Base-by-base conservation (phyloP, 2,888 invertebrate species). In the Nemotelus nigrinus region DNA sequence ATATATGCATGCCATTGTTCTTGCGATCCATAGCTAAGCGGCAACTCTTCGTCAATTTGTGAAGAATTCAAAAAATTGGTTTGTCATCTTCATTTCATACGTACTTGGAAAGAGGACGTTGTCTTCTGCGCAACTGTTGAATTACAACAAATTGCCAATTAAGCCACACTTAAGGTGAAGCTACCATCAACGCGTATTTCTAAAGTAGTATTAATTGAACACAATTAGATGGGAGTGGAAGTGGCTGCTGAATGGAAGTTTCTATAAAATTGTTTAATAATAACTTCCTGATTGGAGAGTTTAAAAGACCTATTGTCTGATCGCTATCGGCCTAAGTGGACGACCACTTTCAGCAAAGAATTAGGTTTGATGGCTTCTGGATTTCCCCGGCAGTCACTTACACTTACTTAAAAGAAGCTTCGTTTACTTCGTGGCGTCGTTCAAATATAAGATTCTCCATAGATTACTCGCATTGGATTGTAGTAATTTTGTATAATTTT, bases 151-250 rank as follows among this genome's bases (percentile, higher is more conserved):
- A 74, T 74, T 74, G 74, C 74, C 74, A 74, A 74, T 74, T 74
- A 74, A 50, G 47, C 45, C 39, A 7, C 74, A 74, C 74, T 74
- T 74, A 63, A 74, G 74, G 60, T 74, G 48, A 25, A 60, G 47
- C 50, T 41, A 43, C 7, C 41, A 53, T 70, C 55, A 55, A 43
- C 74, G 4, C 44, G 25, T 57, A 63, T 48, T 45, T 74, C 41
- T 48, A 60, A 74, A 63, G 53, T 63, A 63, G 48, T 55, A 60
- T 63, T 74, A 63, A 74, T 74, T 74, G 60, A 74, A 60, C 48
- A 63, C 63, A 74, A 74, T 74, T 74, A 74, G 74, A 60, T 74
- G 74, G 74, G 74, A 74, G 74, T 74, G 74, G 74, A 74, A 74
- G 45, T 45, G n/a, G 74, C 63, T 74, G 74, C 48, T 74, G 74